A percentile compares a stretch with the other conserved stretches of the same genome.
These are phyloP conservation scores for Actenoides lindsayi DNA, from an alignment of 2,113 vertebrate species.

Conservation along the genomic window DNA sequence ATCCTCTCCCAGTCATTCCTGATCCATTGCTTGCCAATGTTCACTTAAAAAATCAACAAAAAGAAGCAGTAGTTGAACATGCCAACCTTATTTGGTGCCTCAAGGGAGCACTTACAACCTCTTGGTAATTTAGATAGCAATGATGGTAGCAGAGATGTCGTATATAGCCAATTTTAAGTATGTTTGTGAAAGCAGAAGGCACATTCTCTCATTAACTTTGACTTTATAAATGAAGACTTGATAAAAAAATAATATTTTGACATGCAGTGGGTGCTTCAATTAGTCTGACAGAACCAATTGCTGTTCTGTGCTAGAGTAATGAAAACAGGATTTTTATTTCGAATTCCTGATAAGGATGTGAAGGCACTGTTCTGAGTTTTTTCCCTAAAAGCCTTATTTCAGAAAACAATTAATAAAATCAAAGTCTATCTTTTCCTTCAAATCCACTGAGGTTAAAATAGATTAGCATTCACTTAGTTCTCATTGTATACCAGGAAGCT, in stretches of 20 bases:
- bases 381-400: constrained; percentile 30
- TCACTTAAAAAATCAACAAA: neutral
- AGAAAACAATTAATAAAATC: constrained; percentile 66
- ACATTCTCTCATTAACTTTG: neutral
- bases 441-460: constrained; percentile 50
- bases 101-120: neutral
- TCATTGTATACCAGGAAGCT: constrained; percentile 56
- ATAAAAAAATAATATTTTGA: constrained; percentile 52
- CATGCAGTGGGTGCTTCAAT: constrained; percentile 29
- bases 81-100: neutral
- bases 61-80: neutral
- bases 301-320: constrained; percentile 33
- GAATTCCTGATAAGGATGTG: constrained; percentile 41
- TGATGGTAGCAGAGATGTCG: neutral
- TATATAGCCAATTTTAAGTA: neutral
- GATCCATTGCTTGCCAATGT: neutral
- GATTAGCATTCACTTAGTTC: constrained; percentile 55
- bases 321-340: constrained; percentile 62
- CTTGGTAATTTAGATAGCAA: neutral
- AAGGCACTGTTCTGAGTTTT: constrained; percentile 1
- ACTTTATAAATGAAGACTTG: constrained; percentile 38
- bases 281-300: constrained; percentile 58
- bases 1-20: neutral
- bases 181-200: neutral
- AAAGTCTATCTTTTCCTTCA: constrained; percentile 56